phyloP scores from a whole-genome alignment of 2,888 invertebrate genomes.

The Achlya flavicornis region DNA sequence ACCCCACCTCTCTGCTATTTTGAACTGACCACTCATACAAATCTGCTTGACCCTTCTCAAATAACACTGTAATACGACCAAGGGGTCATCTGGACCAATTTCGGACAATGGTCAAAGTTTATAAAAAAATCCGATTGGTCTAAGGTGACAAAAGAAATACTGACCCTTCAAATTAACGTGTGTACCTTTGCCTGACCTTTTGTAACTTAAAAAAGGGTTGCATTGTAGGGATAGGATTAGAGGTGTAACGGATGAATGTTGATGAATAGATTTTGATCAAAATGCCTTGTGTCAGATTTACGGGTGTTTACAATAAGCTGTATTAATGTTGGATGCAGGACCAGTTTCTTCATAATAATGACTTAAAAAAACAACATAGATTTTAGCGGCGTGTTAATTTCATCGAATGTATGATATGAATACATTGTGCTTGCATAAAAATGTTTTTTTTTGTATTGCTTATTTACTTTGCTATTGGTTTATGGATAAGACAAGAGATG shows the following conservation, averaged over 20 bases:
- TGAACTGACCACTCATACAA: constrained; percentile 53
- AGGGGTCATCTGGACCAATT: constrained; percentile 76
- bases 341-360: not conserved
- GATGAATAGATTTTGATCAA: constrained; percentile 37
- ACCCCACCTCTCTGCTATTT: not conserved
- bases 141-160: constrained; percentile 48
- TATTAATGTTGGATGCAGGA: constrained; percentile 17
- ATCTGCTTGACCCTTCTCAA: constrained; percentile 62
- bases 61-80: constrained; percentile 64
- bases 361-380: not conserved
- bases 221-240: constrained; percentile 62
- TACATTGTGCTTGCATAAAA: too few species aligned
- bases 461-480: too few species aligned
- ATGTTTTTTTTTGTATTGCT: too few species aligned
- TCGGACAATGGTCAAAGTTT: constrained; percentile 61
- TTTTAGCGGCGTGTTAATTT: too few species aligned
- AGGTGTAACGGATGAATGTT: constrained; percentile 49
- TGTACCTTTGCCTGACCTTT: constrained; percentile 56
- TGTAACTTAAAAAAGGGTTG: constrained; percentile 39
- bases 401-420: not conserved
- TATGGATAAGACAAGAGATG: too few species aligned
- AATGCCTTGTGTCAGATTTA: constrained; percentile 27
- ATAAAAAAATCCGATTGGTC: constrained; percentile 72
- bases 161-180: constrained; percentile 66
- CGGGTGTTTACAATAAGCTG: constrained; percentile 40